A percentile compares a stretch with the other conserved stretches of the same genome.
Evolutionary conservation across 2,888 invertebrate genomes (phyloP).

Genomic region (Bruchidius siliquastri): DNA sequence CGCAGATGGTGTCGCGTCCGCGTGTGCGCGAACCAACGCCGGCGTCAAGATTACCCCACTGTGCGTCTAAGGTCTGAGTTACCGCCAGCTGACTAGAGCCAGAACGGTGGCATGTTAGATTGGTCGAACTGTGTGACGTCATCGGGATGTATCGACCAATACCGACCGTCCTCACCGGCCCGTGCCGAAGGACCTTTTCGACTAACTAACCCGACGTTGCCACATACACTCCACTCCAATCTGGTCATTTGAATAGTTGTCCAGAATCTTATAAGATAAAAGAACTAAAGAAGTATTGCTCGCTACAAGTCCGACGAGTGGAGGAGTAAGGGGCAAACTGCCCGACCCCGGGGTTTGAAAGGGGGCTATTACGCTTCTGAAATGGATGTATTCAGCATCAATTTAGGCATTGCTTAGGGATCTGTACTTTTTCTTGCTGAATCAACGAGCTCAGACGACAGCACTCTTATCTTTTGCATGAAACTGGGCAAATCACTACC

Average conservation of each 20-base stretch:
- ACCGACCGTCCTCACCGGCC: constrained; percentile 44
- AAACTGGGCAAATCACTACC: no score
- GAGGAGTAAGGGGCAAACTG: no score
- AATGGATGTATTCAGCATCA: no score
- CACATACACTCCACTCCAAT: neutral
- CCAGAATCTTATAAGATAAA: no score
- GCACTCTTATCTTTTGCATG: no score
- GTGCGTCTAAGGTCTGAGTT: constrained; percentile 34
- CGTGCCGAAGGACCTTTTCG: constrained; percentile 45
- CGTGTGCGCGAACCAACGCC: neutral
- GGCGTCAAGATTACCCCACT: constrained; percentile 28
- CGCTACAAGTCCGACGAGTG: no score
- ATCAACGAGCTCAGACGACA: no score
- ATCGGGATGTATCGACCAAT: constrained; percentile 45
- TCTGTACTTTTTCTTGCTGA: no score
- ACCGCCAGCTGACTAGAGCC: constrained; percentile 44
- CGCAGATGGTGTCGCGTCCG: neutral
- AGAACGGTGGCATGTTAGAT: constrained; percentile 38
- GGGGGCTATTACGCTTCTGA: no score
- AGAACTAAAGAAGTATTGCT: no score
- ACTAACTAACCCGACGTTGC: constrained; percentile 34
- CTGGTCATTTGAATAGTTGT: neutral
- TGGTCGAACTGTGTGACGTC: constrained; percentile 44
- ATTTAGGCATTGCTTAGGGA: no score
- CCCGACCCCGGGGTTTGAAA: no score